Evolutionary conservation across 2,888 invertebrate genomes (phyloP), one percentile per base, ranked within the genome.

Genomic region (Tipula confusa): DNA sequence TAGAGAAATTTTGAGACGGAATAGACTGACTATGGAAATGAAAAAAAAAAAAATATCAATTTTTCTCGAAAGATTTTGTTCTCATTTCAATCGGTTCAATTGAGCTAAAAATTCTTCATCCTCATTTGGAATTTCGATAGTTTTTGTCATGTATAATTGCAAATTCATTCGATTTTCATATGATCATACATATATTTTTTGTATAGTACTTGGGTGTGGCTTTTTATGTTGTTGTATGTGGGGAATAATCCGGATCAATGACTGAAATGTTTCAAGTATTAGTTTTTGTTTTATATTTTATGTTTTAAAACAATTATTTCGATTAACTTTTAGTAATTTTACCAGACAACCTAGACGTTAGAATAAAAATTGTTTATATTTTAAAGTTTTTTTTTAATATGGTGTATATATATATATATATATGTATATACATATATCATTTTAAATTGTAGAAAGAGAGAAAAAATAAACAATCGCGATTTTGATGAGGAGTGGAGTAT

Each of bases 171-270:
- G 64, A 24, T 64, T 64, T 64, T 64, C 64, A 24, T 64, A 24
- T 11, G 24, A 64, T 64, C 64, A 64, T n/a, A 64, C 64, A 64
- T 24, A 24, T n/a, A 64, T 24, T 64, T 64, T 38, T 38, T 38
- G 11, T 64, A 24, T 24, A 64, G 5, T 64, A 24, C 64, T 64
- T 64, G 64, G 64, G 64, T 64, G 64, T 64, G 64, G 64, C 24
- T 43, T 43, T n/a, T n/a, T 43, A 64, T 64, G 24, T 64, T 64
- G 24, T 64, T 64, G 2, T 24, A 64, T 64, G 64, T 64, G 64
- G 64, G 64, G 64, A 64, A 64, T n/a, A 64, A 64, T 24, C 64
- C 64, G 64, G 64, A 64, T 64, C 64, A 64, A 64, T 64, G 64
- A 64, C 64, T 24, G 5, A 1, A 64, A 64, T 64, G 64, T 9